These are phyloP conservation scores for Todiramphus saurophagus DNA, from an alignment of 2,113 vertebrate species.

Conservation along the genomic window DNA sequence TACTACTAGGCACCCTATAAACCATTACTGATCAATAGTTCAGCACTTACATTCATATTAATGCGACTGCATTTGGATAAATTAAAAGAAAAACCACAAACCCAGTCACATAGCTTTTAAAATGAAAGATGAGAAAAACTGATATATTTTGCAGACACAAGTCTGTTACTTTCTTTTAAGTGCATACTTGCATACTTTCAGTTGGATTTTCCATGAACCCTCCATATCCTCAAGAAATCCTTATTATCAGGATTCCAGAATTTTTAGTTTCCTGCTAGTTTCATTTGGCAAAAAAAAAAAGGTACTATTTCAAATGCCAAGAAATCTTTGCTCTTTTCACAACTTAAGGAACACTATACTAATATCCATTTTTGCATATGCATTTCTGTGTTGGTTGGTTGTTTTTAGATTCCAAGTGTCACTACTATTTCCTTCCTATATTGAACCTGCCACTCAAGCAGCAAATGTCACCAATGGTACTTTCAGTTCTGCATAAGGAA, in stretches of 20 bases:
- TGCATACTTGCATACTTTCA: not conserved
- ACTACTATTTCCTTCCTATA: not conserved
- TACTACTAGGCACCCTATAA: not conserved
- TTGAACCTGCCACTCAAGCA: not conserved
- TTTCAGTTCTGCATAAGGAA: not conserved
- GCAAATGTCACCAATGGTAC: not conserved
- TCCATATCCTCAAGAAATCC: not conserved
- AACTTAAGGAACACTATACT: not conserved
- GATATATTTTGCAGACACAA: not conserved
- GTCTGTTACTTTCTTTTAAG: not conserved
- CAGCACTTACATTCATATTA: not conserved
- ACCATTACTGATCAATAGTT: not conserved
- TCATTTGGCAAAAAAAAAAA: not conserved
- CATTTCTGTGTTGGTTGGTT: not conserved
- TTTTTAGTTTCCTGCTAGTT: not conserved
- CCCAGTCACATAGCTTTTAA: not conserved
- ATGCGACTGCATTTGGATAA: not conserved
- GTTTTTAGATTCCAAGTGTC: not conserved
- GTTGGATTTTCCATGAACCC: not conserved
- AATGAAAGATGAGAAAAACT: not conserved
- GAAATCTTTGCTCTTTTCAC: not conserved
- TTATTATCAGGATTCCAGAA: not conserved
- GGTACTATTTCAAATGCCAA: not conserved
- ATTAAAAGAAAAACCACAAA: not conserved
- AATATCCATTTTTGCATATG: not conserved